Evolutionary conservation across 2,888 invertebrate species (phyloP).

Genomic region (Coelinius sp.): DNA sequence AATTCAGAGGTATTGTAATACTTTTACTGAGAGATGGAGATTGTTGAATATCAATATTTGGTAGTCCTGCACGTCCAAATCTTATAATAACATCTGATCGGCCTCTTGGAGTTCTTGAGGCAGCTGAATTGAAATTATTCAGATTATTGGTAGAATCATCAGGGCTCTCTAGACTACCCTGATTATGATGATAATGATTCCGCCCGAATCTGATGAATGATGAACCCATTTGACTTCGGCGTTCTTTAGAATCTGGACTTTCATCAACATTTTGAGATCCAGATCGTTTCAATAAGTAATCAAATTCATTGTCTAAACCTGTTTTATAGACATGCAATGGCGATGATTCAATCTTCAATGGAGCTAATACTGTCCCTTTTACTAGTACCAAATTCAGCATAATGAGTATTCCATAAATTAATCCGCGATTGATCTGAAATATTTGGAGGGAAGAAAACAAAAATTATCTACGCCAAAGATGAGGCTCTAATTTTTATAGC

Average conservation of each 20-base stretch:
- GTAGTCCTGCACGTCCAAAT: conserved; percentile 59
- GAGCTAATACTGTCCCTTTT: conserved; percentile 52
- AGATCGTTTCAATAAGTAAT: conserved; percentile 58
- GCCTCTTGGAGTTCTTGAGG: conserved; percentile 50
- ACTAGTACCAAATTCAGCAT: conserved; percentile 53
- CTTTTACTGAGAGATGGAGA: background rate
- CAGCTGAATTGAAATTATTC: conserved; percentile 40
- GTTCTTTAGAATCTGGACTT: conserved; percentile 59
- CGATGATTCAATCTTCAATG: conserved; percentile 52
- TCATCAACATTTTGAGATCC: conserved; percentile 49
- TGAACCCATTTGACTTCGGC: conserved; percentile 59
- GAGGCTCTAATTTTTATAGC: no score
- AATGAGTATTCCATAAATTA: conserved; percentile 55
- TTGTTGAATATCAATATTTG: conserved; percentile 11
- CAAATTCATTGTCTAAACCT: conserved; percentile 52
- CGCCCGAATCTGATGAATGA: conserved; percentile 58
- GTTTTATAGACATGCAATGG: conserved; percentile 43
- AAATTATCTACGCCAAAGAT: background rate
- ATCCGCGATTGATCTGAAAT: conserved; percentile 53
- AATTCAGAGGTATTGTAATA: conserved; percentile 10
- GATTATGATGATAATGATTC: conserved; percentile 34
- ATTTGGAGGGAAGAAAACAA: background rate
- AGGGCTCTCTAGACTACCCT: conserved; percentile 40
- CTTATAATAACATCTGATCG: conserved; percentile 64
- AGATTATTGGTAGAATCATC: conserved; percentile 50